Evolutionary conservation across 2,113 vertebrate species (phyloP).

Genomic region (Cephalopterus ornatus): DNA sequence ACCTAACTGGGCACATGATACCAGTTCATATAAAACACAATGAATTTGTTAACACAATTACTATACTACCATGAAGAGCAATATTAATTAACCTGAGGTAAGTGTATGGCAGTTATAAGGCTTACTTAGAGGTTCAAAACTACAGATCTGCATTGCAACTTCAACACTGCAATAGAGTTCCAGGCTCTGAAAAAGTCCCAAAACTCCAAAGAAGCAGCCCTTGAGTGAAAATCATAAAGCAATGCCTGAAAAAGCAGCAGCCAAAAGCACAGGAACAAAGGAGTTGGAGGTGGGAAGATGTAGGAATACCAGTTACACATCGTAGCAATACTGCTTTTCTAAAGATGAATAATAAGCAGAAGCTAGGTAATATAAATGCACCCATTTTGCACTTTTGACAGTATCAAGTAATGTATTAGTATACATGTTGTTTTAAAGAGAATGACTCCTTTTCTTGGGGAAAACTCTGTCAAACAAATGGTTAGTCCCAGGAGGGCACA

Average conservation of each 20-base stretch:
- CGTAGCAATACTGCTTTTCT: not conserved
- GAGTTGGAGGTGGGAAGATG: not conserved
- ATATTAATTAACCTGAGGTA: not conserved
- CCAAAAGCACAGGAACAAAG: not conserved
- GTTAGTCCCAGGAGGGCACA: not conserved
- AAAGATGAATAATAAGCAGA: not conserved
- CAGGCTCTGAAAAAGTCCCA: not conserved
- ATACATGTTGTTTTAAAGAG: not conserved
- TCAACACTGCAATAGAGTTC: not conserved
- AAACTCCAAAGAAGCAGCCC: not conserved
- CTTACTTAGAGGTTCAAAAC: not conserved
- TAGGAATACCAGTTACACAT: not conserved
- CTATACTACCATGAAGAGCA: not conserved
- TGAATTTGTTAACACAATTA: not conserved
- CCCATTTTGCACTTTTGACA: not conserved
- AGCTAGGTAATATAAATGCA: accelerated
- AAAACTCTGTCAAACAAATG: not conserved
- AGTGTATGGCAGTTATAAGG: not conserved
- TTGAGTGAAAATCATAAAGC: not conserved
- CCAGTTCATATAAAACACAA: not conserved
- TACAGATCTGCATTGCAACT: not conserved
- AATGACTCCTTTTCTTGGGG: not conserved
- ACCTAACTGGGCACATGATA: not conserved
- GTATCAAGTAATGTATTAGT: not conserved
- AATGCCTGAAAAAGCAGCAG: not conserved